Conservation (phyloP, 2,888 invertebrate genomes). For the Sinopyrophorus schimmeli region DNA sequence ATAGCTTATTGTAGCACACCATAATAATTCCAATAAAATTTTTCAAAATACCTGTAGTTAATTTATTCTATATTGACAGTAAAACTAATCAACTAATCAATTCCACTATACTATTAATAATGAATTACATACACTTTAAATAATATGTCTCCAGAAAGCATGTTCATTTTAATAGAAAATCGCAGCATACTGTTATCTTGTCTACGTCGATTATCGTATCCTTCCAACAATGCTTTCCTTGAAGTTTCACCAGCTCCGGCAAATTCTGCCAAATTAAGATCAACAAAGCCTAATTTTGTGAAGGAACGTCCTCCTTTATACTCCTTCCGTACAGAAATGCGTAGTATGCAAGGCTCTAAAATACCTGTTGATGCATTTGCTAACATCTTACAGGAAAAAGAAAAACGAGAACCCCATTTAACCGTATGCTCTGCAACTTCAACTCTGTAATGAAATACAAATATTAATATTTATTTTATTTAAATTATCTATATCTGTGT, state of each 20-base stretch:
- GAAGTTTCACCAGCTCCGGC: slow-evolving; percentile 89
- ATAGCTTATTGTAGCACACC: no score
- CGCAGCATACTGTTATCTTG: slow-evolving; percentile 96
- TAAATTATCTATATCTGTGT: no score
- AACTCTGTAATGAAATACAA: slow-evolving; percentile 83
- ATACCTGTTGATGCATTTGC: slow-evolving; percentile 94
- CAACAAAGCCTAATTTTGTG: slow-evolving; percentile 96
- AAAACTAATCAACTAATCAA: no score
- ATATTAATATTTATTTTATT: no score
- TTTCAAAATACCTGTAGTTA: no score
- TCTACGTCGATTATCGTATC: slow-evolving; percentile 88
- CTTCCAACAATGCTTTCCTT: slow-evolving; percentile 89
- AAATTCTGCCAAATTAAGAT: slow-evolving; percentile 95
- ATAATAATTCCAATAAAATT: no score
- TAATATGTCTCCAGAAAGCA: slow-evolving; percentile 93
- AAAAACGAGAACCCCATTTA: slow-evolving; percentile 88
- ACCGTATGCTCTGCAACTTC: slow-evolving; percentile 94
- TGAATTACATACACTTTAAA: slow-evolving; percentile 97
- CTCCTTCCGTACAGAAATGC: slow-evolving; percentile 94
- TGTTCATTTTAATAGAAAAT: slow-evolving; percentile 88
- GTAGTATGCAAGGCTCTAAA: slow-evolving; percentile 88
- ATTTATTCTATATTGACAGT: no score
- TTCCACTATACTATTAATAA: no score
- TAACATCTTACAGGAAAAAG: slow-evolving; percentile 95
- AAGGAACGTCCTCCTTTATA: slow-evolving; percentile 82